Conservation (phyloP, 53 echinoderm and acorn worm species). For the Antedon mediterranea region DNA sequence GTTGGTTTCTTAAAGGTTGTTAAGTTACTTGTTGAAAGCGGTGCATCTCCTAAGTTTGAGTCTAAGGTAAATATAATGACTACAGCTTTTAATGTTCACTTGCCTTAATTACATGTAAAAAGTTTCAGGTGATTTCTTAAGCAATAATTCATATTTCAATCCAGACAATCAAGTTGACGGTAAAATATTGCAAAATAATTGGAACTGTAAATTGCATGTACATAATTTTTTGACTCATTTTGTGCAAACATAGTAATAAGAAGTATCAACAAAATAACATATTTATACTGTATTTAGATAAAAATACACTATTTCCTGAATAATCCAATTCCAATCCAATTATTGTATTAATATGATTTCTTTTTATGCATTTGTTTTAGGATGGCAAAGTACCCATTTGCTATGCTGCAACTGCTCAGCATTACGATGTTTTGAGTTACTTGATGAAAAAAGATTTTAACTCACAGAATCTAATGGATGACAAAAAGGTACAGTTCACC, state of each 20-base stretch:
- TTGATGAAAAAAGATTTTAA: conserved; percentile 84
- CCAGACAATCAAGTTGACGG: too few relatives aligned
- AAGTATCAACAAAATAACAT: too few relatives aligned
- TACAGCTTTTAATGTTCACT: too few relatives aligned
- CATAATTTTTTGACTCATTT: too few relatives aligned
- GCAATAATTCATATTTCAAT: too few relatives aligned
- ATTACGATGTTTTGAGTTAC: conserved; percentile 71
- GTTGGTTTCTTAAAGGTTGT: conserved; percentile 90
- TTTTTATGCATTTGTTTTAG: conserved; percentile 18
- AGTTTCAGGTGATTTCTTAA: too few relatives aligned
- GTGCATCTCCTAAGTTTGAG: conserved; percentile 81
- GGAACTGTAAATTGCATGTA: too few relatives aligned
- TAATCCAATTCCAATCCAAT: background rate
- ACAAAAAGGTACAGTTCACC: conserved; percentile 72
- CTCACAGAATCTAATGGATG: conserved; percentile 85
- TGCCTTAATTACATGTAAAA: too few relatives aligned
- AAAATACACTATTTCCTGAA: too few relatives aligned
- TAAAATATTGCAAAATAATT: too few relatives aligned
- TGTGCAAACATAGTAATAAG: too few relatives aligned
- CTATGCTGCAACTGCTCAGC: conserved; percentile 70
- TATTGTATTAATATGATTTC: background rate
- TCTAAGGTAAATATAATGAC: conserved; percentile 70
- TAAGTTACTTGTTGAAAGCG: conserved; percentile 65
- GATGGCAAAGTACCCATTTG: conserved; percentile 88
- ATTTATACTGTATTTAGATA: too few relatives aligned